Conservation (phyloP, 2,888 invertebrate species). For the Phaonia tiefii region DNA sequence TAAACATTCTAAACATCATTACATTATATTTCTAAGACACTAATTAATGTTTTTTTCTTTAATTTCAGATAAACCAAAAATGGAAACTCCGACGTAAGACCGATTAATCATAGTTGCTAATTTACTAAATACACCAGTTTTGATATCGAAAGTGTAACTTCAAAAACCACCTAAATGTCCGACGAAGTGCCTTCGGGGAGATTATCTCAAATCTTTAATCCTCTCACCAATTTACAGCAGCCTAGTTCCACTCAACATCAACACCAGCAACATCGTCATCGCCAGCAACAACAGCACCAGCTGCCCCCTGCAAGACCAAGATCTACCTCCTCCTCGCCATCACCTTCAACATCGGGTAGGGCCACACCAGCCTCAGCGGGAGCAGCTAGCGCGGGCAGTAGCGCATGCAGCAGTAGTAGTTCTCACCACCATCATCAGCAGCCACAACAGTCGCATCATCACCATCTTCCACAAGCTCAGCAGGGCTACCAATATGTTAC, state of each 20-base stretch:
- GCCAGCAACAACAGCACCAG: conserved; percentile 83
- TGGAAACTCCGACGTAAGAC: too few relatives aligned
- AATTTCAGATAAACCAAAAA: too few relatives aligned
- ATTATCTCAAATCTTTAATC: conserved; percentile 91
- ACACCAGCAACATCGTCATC: conserved; percentile 71
- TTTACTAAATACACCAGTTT: too few relatives aligned
- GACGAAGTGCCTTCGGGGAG: conserved; percentile 86
- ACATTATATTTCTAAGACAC: too few relatives aligned
- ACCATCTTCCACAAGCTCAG: conserved; percentile 54
- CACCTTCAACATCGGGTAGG: conserved; percentile 72
- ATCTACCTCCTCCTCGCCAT: conserved; percentile 73
- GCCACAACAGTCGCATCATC: conserved; percentile 51
- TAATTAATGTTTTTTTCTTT: too few relatives aligned
- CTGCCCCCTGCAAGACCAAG: conserved; percentile 68
- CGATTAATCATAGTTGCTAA: too few relatives aligned
- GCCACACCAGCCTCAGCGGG: conserved; percentile 71
- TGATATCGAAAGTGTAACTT: too few relatives aligned
- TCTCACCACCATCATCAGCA: conserved; percentile 50
- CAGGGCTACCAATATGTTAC: conserved; percentile 61
- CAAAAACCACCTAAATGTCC: conserved; percentile 81
- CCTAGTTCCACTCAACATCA: conserved; percentile 81
- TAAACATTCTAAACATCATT: too few relatives aligned
- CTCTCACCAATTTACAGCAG: conserved; percentile 88
- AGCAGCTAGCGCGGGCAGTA: conserved; percentile 58
- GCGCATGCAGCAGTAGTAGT: conserved; percentile 50